Percentiles rank a stretch among this genome's conserved stretches.
These are phyloP conservation scores for Pycnomerus fuliginosus DNA, from an alignment of 2,888 invertebrate genomes.

Conservation along the genomic window DNA sequence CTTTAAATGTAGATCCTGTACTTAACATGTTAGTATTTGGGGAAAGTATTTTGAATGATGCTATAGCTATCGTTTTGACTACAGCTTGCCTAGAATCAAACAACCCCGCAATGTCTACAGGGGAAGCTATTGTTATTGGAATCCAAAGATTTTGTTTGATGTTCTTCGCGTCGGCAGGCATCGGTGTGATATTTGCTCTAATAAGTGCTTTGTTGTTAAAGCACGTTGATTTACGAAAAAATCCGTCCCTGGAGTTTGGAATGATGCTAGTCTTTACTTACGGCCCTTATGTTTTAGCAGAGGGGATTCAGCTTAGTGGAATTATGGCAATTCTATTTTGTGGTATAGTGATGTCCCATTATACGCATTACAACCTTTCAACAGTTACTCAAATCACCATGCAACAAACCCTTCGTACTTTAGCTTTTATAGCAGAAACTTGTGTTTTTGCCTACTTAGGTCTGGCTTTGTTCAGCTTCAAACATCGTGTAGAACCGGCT, in stretches of 20 bases:
- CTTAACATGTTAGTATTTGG: slow-evolving; percentile 99
- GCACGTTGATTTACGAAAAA: slow-evolving; percentile 93
- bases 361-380: slow-evolving; percentile 97
- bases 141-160: slow-evolving; percentile 90
- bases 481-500: slow-evolving; percentile 87
- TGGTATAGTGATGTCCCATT: slow-evolving; percentile 99
- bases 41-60: slow-evolving; percentile 95
- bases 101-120: slow-evolving; percentile 67
- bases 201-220: slow-evolving; percentile 90
- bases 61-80: slow-evolving; percentile 96
- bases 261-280: slow-evolving; percentile 99
- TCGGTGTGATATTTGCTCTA: slow-evolving; percentile 93
- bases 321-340: slow-evolving; percentile 99
- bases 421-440: slow-evolving; percentile 97
- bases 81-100: slow-evolving; percentile 79
- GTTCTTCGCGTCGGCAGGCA: slow-evolving; percentile 98
- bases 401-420: slow-evolving; percentile 97
- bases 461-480: slow-evolving; percentile 90
- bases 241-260: slow-evolving; percentile 97
- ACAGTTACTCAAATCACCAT: slow-evolving; percentile 99
- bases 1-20: slow-evolving; percentile 94
- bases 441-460: slow-evolving; percentile 99
- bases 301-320: slow-evolving; percentile 75
- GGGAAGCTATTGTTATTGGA: slow-evolving; percentile 84
- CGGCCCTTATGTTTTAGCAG: slow-evolving; percentile 96